Conservation (phyloP, 1,140 invertebrate species). For the Ruditapes philippinarum region DNA sequence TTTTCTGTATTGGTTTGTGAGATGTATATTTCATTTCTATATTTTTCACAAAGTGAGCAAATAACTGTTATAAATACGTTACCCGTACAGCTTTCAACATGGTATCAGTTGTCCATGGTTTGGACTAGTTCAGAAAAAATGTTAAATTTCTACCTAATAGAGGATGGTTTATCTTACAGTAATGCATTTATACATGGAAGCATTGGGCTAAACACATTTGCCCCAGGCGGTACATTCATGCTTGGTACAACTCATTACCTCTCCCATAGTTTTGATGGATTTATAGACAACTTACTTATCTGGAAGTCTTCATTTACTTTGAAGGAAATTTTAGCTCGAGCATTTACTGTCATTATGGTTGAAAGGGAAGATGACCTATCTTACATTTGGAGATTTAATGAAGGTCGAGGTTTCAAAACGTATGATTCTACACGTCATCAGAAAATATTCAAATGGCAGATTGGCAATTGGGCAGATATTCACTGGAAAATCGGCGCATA, state of each 20-base stretch:
- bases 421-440: slow-evolving; percentile 29
- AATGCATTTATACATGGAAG: neutral
- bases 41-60: neutral
- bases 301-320: slow-evolving; percentile 63
- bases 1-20: slow-evolving; percentile 55
- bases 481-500: slow-evolving; percentile 56
- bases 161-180: slow-evolving; percentile 5
- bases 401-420: slow-evolving; percentile 33
- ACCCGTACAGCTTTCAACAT: slow-evolving; percentile 37
- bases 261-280: slow-evolving; percentile 60
- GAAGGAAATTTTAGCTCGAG: slow-evolving; percentile 31
- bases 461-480: slow-evolving; percentile 53
- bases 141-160: slow-evolving; percentile 47
- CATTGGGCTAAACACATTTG: neutral
- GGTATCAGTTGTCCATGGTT: slow-evolving; percentile 70
- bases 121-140: slow-evolving; percentile 40
- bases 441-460: slow-evolving; percentile 34
- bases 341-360: slow-evolving; percentile 55
- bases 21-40: neutral
- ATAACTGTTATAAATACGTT: slow-evolving; percentile 8
- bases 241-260: slow-evolving; percentile 59
- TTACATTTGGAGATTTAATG: slow-evolving; percentile 69
- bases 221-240: slow-evolving; percentile 68
- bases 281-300: slow-evolving; percentile 65
- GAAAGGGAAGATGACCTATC: slow-evolving; percentile 21